A percentile compares a stretch with the other conserved stretches of the same genome.
Evolutionary conservation across 2,797 vertebrate genomes (phyloP).

Genomic region (Crocidura indochinensis): DNA sequence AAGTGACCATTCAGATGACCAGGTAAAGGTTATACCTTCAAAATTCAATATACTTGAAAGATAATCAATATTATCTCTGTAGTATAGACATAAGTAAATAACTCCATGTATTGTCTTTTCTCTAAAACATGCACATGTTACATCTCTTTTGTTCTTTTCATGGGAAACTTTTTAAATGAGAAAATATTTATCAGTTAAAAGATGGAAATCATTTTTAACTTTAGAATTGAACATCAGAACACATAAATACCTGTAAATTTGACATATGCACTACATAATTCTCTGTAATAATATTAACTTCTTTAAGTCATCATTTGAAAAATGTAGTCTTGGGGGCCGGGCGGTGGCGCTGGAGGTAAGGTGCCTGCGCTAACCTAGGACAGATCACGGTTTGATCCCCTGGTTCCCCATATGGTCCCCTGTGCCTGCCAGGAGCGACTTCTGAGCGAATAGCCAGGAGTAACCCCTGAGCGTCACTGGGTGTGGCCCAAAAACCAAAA

Average conservation of each 20-base stretch:
- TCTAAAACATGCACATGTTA: conserved; percentile 26
- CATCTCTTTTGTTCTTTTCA: conserved; percentile 25
- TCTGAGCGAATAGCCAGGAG: no score
- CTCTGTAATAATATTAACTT: not conserved
- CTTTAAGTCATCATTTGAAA: not conserved
- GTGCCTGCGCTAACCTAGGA: no score
- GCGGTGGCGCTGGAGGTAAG: no score
- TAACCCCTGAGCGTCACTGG: no score
- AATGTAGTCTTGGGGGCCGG: conserved; percentile 26
- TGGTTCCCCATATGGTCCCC: no score
- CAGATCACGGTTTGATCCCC: no score
- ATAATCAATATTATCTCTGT: conserved; percentile 57
- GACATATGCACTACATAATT: not conserved
- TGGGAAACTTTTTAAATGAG: not conserved
- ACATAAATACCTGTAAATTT: not conserved
- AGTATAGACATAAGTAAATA: conserved; percentile 28
- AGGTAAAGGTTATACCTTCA: conserved; percentile 58
- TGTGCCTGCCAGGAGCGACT: no score
- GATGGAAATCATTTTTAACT: not conserved
- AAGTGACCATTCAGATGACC: conserved; percentile 67
- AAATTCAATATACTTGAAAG: conserved; percentile 67
- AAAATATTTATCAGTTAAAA: conserved; percentile 30
- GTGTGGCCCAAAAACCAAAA: not conserved
- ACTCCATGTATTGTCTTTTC: not conserved
- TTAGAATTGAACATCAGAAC: not conserved